phyloP scores from a whole-genome alignment of 2,797 vertebrate species.

The Lepilemur septentrionalis region DNA sequence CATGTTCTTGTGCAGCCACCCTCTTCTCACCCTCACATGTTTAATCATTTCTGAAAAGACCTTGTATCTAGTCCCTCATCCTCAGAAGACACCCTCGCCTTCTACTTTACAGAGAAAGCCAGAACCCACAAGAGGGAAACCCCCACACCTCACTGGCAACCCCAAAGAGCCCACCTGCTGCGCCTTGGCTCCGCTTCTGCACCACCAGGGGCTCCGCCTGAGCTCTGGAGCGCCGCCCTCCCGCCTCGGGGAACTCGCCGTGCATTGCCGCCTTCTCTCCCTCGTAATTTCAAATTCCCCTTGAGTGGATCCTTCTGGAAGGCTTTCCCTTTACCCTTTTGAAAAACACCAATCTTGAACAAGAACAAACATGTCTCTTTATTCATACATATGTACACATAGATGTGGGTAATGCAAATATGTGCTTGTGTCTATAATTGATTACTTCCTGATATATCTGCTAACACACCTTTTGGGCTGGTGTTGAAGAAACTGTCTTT shows the following conservation, averaged over 20 bases:
- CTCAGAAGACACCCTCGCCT: neutral
- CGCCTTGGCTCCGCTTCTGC: neutral
- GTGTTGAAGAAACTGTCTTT: neutral
- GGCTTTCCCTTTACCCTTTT: neutral
- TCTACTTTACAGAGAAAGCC: neutral
- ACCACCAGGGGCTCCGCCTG: neutral
- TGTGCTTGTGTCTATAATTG: neutral
- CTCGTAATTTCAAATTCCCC: neutral
- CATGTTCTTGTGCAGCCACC: neutral
- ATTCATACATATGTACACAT: no score
- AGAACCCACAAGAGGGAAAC: neutral
- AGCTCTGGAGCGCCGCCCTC: neutral
- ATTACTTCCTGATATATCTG: neutral
- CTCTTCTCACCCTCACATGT: neutral
- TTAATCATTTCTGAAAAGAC: neutral
- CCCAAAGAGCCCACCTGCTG: neutral
- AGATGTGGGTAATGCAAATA: neutral
- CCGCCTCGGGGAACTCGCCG: neutral
- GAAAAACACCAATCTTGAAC: neutral
- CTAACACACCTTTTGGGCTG: neutral
- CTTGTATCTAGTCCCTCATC: neutral
- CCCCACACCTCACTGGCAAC: neutral
- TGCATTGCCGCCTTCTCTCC: neutral
- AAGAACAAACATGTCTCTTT: neutral
- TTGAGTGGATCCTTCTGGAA: neutral